Evolutionary conservation across 1,140 invertebrate genomes (phyloP), one percentile per base, ranked within the genome.

Genomic region (Belonocnema kinseyi): DNA sequence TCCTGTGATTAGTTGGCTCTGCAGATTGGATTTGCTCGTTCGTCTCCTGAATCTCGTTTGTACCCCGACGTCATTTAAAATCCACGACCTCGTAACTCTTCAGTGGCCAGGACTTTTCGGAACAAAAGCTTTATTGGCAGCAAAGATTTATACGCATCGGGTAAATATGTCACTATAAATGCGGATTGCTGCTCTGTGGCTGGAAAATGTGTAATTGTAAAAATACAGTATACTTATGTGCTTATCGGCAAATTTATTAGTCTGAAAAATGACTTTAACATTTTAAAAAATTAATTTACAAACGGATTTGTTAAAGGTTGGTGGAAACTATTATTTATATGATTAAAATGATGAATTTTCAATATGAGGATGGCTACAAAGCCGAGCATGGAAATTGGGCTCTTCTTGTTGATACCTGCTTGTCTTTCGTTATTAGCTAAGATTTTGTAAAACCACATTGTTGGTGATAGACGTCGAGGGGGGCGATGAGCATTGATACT

Each of bases 81-180:
- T 83, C 81, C 77, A 84, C 81, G 77, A 81, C 56, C 80, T 74
- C 80, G 77, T 83, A 84, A 84, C 78, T 81, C 77, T 73, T 81
- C 71, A 52, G 66, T 73, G 76, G 66, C 72, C 72, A 75, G 74
- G 74, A 77, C 56, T 75, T 79, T 78, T 79, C 54, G 73, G 51
- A 71, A 73, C 73, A 77, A 72, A 70, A 50, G 74, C 77, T 85
- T 83, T 85, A 86, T 84, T 81, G 80, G 77, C 77, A 70, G 75
- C 51, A 80, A 83, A 80, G 84, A 85, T 85, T 85, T 85, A 82
- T 85, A 82, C 17, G 51, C 52, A 46, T 46, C 66, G 26, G 4
- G 61, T 40, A 66, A 66, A 66, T 66, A 21, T n/a, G 61, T n/a
- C 21, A 13, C 13, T 10, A n/a, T 46, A n/a, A 8, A 19, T 17